phyloP scores from a whole-genome alignment of 2,888 invertebrate species.

The Philereme vetulata region DNA sequence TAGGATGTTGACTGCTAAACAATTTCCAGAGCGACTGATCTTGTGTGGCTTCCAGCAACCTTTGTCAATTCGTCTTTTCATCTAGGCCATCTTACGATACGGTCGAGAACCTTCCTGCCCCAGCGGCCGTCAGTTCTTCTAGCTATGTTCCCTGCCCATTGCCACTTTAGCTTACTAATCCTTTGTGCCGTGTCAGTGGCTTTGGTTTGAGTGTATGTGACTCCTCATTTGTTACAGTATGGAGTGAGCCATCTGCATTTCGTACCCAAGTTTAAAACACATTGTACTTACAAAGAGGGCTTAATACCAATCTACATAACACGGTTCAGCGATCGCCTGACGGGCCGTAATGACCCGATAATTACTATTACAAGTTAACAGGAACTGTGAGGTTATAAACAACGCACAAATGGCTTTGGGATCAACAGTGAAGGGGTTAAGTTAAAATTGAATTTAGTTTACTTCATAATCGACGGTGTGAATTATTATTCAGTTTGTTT shows the following conservation, averaged over 20 bases:
- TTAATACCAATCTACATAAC: constrained; percentile 10
- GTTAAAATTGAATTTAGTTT: constrained; percentile 23
- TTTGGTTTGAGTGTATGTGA: no score
- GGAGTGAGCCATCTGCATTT: not conserved
- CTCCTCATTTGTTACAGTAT: not conserved
- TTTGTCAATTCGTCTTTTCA: no score
- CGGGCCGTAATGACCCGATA: constrained; percentile 26
- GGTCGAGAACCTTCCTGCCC: no score
- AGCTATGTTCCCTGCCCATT: no score
- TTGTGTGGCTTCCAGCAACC: no score
- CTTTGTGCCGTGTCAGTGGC: no score
- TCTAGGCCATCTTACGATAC: no score
- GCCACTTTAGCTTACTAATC: no score
- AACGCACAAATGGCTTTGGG: constrained; percentile 26
- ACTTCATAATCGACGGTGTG: constrained; percentile 1
- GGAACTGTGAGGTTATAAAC: constrained; percentile 26
- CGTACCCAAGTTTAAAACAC: not conserved
- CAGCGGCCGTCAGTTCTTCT: no score
- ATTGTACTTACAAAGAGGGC: not conserved
- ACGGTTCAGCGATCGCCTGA: constrained; percentile 10
- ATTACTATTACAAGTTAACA: constrained; percentile 26
- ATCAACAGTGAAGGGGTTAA: constrained; percentile 16
- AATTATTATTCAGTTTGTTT: not conserved
- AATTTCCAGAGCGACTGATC: no score
- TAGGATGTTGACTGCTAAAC: no score